A percentile compares a stretch with the other conserved stretches of the same genome.
Conservation (phyloP, 35 echinoderm and acorn worm species). For the Acanthaster planci region DNA sequence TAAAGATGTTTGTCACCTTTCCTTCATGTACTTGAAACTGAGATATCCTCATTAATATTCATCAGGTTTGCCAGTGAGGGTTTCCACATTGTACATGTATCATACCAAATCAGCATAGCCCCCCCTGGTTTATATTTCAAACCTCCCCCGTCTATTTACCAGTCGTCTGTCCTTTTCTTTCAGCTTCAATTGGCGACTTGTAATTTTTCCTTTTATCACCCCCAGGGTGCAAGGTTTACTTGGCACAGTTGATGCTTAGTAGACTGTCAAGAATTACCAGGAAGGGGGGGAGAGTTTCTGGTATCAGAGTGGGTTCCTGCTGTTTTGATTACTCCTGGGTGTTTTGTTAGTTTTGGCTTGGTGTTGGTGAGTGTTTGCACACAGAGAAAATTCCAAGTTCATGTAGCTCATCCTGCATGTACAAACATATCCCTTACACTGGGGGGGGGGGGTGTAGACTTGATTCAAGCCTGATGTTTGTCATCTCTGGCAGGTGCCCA, state of each 20-base stretch:
- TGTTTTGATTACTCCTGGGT: conserved; percentile 19
- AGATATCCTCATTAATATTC: too few relatives aligned
- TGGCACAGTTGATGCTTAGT: not conserved
- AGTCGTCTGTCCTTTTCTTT: conserved; percentile 15
- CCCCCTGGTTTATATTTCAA: not conserved
- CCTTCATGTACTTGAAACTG: too few relatives aligned
- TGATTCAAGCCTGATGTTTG: too few relatives aligned
- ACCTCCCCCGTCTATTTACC: not conserved
- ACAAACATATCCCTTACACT: too few relatives aligned
- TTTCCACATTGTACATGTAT: too few relatives aligned
- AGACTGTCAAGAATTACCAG: not conserved
- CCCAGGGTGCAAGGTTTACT: not conserved
- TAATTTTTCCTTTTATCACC: conserved; percentile 16
- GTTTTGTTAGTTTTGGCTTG: conserved; percentile 18
- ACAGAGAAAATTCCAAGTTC: too few relatives aligned
- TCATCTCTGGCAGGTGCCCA: too few relatives aligned
- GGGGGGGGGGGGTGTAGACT: too few relatives aligned
- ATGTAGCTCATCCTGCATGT: too few relatives aligned
- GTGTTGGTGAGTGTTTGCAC: not conserved
- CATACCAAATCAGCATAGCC: conserved; percentile 1
- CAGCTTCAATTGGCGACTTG: conserved; percentile 12
- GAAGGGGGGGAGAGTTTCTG: not conserved
- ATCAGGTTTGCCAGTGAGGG: too few relatives aligned
- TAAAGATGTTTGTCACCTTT: too few relatives aligned
- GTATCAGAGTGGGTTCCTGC: not conserved